Evolutionary conservation across 2,888 invertebrate species (phyloP).

Genomic region (Ectobius pallidus): DNA sequence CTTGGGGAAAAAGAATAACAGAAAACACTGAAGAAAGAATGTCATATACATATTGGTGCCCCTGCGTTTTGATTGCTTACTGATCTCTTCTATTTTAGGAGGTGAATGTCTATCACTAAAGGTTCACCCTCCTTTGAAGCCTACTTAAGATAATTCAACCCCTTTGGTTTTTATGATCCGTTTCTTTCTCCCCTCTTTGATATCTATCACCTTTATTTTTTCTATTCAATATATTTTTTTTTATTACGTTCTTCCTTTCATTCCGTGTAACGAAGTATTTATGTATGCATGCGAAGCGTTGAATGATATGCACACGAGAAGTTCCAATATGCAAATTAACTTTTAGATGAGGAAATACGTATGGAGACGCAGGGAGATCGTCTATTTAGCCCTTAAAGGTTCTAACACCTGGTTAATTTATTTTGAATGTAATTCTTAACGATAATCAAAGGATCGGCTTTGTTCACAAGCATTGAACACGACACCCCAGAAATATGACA

Average conservation of each 20-base stretch:
- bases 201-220: slow-evolving; percentile 28
- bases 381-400: slow-evolving; percentile 13
- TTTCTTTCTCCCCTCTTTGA: slow-evolving; percentile 17
- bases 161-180: slow-evolving; percentile 10
- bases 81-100: slow-evolving; percentile 6
- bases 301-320: slow-evolving; percentile 12
- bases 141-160: not conserved
- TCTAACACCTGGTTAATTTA: slow-evolving; percentile 36
- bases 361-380: not conserved
- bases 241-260: slow-evolving; percentile 13
- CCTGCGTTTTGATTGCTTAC: slow-evolving; percentile 11
- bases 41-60: not conserved
- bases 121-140: not conserved
- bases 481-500: no score
- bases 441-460: not conserved
- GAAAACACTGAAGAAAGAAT: not conserved
- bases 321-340: slow-evolving; percentile 23
- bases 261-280: slow-evolving; percentile 31
- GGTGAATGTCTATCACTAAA: slow-evolving; percentile 1
- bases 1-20: no score
- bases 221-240: not conserved
- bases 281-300: slow-evolving; percentile 16
- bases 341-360: slow-evolving; percentile 24
- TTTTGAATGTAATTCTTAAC: slow-evolving; percentile 27
- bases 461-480: not conserved